A percentile compares a stretch with the other conserved stretches of the same genome.
Conservation (phyloP, 1,140 invertebrate species). For the Lepidotrigona ventralis region DNA sequence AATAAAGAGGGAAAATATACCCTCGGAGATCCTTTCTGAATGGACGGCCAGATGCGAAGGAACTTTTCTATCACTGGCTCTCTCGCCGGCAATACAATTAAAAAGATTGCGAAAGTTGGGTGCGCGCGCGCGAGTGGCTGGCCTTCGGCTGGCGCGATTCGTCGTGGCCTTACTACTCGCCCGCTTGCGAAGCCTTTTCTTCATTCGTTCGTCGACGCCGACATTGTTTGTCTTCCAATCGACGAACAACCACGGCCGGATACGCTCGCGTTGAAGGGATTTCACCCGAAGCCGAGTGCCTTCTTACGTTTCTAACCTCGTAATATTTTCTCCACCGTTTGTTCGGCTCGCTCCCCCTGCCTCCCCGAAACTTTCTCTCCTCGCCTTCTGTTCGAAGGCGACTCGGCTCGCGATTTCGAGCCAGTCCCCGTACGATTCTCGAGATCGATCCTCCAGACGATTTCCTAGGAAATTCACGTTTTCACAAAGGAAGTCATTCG, state of each 20-base stretch:
- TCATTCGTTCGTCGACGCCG: constrained; percentile 57
- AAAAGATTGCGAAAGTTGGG: constrained; percentile 75
- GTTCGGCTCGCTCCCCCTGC: constrained; percentile 37
- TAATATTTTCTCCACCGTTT: constrained; percentile 48
- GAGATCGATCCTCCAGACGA: too few relatives aligned
- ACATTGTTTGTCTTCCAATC: constrained; percentile 73
- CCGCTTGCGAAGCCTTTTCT: constrained; percentile 41
- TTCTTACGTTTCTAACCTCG: constrained; percentile 61
- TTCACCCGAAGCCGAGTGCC: constrained; percentile 49
- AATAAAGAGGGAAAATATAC: not conserved
- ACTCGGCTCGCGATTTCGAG: not conserved
- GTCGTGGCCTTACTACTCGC: constrained; percentile 59
- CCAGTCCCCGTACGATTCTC: too few relatives aligned
- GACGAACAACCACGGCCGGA: constrained; percentile 58
- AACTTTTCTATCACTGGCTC: constrained; percentile 75
- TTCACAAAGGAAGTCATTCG: too few relatives aligned
- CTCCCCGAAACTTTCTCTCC: constrained; percentile 50
- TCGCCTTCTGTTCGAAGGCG: constrained; percentile 30
- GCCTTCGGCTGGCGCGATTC: constrained; percentile 34
- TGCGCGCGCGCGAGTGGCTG: constrained; percentile 22
- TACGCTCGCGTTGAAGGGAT: constrained; percentile 39
- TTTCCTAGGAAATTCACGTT: too few relatives aligned
- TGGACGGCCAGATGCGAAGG: constrained; percentile 29
- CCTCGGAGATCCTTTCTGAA: constrained; percentile 10
- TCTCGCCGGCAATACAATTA: constrained; percentile 73